Conservation (phyloP, 2,888 invertebrate genomes). For the Zonitis immaculata region DNA sequence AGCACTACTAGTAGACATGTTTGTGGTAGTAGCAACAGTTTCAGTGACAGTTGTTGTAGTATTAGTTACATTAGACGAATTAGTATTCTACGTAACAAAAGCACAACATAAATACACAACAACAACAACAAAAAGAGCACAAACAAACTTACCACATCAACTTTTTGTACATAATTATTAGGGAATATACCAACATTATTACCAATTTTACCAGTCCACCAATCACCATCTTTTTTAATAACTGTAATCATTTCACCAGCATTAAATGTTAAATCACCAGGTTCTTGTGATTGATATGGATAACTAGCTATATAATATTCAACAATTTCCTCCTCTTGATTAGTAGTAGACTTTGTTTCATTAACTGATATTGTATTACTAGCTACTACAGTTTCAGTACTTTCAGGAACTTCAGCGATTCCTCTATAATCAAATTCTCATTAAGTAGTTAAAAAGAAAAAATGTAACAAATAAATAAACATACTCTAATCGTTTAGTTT, state of each 20-base stretch:
- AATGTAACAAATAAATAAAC: no score
- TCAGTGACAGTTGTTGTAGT: constrained; percentile 16
- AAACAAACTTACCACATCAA: constrained; percentile 48
- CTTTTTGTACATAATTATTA: constrained; percentile 88
- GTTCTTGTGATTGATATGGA: constrained; percentile 82
- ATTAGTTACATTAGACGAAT: constrained; percentile 22
- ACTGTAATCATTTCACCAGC: constrained; percentile 84
- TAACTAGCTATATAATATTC: constrained; percentile 87
- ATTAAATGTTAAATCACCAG: constrained; percentile 87
- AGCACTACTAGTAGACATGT: constrained; percentile 29
- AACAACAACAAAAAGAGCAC: neutral
- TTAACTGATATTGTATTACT: constrained; percentile 1
- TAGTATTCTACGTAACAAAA: constrained; percentile 25
- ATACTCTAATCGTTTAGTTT: constrained; percentile 52
- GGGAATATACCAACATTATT: constrained; percentile 87
- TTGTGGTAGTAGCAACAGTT: constrained; percentile 30
- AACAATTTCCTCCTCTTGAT: constrained; percentile 43
- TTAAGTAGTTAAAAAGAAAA: neutral
- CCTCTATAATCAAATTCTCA: constrained; percentile 51
- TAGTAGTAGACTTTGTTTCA: neutral
- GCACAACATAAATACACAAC: neutral
- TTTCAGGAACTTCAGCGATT: constrained; percentile 69
- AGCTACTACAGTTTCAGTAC: constrained; percentile 30
- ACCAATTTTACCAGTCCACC: constrained; percentile 95
- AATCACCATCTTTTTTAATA: constrained; percentile 87